Percentiles rank a stretch among this genome's conserved stretches.
Evolutionary conservation across 1,140 invertebrate species (phyloP).

Genomic region (Sinella curviseta): DNA sequence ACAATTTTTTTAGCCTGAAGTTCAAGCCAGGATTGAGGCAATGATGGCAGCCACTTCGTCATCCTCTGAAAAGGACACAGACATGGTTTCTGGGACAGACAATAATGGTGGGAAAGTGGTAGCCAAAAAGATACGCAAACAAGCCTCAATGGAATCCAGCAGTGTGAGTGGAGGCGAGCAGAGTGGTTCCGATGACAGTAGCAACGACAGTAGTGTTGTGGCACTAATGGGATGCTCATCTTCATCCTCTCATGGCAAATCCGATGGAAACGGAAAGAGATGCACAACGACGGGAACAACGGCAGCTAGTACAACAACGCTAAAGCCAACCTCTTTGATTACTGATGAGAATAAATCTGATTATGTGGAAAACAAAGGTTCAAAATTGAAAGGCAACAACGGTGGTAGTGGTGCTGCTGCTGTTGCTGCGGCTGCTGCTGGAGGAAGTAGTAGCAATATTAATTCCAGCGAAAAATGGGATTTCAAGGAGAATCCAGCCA

Average conservation of each 20-base stretch:
- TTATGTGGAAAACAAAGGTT: slow-evolving; percentile 6
- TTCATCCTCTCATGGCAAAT: neutral
- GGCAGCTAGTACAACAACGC: neutral
- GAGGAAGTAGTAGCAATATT: neutral
- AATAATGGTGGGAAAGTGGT: slow-evolving; percentile 49
- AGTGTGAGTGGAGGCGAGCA: slow-evolving; percentile 57
- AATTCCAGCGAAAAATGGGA: slow-evolving; percentile 12
- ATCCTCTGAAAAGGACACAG: slow-evolving; percentile 48
- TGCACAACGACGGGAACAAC: slow-evolving; percentile 33
- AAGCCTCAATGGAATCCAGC: slow-evolving; percentile 74
- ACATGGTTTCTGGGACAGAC: slow-evolving; percentile 44
- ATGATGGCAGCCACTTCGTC: slow-evolving; percentile 32
- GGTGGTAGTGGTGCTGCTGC: neutral
- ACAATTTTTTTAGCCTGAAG: slow-evolving; percentile 55
- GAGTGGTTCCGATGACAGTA: slow-evolving; percentile 65
- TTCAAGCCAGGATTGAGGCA: slow-evolving; percentile 47
- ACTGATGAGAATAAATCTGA: slow-evolving; percentile 17
- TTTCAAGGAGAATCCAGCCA: slow-evolving; percentile 21
- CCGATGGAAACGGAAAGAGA: slow-evolving; percentile 57
- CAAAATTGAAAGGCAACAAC: slow-evolving; percentile 16
- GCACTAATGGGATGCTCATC: neutral
- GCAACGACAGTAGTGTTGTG: slow-evolving; percentile 74
- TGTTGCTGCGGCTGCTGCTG: neutral
- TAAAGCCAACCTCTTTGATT: slow-evolving; percentile 6
- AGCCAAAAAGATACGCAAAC: slow-evolving; percentile 63